These are phyloP conservation scores for Atrina japonica DNA, from an alignment of 2,888 invertebrate species.

Conservation along the genomic window DNA sequence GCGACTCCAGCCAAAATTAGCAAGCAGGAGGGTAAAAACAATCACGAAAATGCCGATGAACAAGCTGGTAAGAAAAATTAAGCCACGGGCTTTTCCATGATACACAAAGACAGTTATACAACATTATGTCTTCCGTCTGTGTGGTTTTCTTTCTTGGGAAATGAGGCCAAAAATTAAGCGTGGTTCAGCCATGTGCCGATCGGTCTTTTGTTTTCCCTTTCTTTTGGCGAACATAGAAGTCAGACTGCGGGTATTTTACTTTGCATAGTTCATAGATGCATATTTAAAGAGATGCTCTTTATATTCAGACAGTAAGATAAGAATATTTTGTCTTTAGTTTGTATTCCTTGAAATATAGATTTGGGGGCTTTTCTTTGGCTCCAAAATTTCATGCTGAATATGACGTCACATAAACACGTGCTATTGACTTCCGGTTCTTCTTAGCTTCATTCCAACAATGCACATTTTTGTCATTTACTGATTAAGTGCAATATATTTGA, in stretches of 20 bases:
- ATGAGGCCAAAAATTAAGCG: no score
- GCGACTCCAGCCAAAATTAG: constrained; percentile 79
- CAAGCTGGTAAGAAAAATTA: constrained; percentile 71
- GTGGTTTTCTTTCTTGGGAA: not conserved
- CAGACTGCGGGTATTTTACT: not conserved
- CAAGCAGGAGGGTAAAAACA: constrained; percentile 78
- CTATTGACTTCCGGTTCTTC: constrained; percentile 40
- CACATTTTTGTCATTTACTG: no score
- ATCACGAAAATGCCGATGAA: constrained; percentile 78
- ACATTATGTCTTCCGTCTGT: not conserved
- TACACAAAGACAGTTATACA: not conserved
- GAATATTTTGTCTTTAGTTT: no score
- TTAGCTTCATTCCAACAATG: no score
- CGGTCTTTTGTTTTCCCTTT: not conserved
- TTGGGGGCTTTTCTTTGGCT: constrained; percentile 24
- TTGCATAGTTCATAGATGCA: no score
- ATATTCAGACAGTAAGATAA: no score
- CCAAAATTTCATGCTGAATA: constrained; percentile 37
- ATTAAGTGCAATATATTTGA: no score
- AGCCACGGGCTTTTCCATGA: not conserved
- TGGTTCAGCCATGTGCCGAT: no score
- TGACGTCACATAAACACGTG: constrained; percentile 44
- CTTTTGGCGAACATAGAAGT: not conserved
- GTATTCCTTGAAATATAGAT: no score
- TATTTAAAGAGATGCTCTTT: no score